Conservation (phyloP, 2,888 invertebrate species). For the Willowsia nigromaculata region DNA sequence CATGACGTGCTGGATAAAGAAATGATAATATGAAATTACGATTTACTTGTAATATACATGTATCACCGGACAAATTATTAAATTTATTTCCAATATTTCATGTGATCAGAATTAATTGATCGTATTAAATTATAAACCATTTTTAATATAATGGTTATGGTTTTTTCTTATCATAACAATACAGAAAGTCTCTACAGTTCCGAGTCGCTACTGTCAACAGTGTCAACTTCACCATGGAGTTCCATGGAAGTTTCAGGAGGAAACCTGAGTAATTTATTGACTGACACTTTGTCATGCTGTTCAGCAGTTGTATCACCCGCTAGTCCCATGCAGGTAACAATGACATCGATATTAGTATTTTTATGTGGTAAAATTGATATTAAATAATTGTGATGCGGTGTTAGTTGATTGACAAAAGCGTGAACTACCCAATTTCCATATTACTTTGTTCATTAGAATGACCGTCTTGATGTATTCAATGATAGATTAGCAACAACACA, state of each 20-base stretch:
- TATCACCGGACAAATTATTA: background rate
- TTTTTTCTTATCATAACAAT: background rate
- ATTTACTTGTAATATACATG: too few relatives aligned
- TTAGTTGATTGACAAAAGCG: background rate
- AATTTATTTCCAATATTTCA: background rate
- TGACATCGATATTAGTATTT: background rate
- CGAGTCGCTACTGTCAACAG: slow-evolving; percentile 59
- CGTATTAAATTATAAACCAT: background rate
- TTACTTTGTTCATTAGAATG: slow-evolving; percentile 14
- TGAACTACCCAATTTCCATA: background rate
- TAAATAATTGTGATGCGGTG: background rate
- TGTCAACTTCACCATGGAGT: slow-evolving; percentile 55
- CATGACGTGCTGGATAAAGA: too few relatives aligned
- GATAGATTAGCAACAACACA: slow-evolving; percentile 1
- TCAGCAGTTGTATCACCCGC: background rate
- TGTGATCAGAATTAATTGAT: background rate
- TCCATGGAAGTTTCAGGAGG: slow-evolving; percentile 49
- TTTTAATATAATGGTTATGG: background rate
- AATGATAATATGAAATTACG: background rate
- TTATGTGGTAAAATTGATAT: background rate
- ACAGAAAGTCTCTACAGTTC: slow-evolving; percentile 52
- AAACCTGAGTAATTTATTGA: slow-evolving; percentile 1
- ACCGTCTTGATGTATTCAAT: background rate
- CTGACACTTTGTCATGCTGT: slow-evolving; percentile 34
- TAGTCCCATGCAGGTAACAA: slow-evolving; percentile 7